Base-by-base conservation (phyloP, 1,140 invertebrate species). In the Anastatus disparis region DNA sequence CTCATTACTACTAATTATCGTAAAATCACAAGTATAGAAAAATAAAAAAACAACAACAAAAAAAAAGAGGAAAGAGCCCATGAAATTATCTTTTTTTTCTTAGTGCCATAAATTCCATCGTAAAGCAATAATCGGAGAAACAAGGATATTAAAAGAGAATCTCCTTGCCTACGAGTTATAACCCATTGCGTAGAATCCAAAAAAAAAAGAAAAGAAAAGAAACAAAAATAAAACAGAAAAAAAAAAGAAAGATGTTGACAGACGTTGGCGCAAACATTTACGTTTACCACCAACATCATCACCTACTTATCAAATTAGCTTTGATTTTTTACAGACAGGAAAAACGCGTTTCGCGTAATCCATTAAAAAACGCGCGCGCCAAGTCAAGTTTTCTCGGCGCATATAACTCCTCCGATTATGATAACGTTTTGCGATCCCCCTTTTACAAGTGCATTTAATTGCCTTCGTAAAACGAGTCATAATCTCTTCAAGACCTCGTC, bases 371-470 rank as follows among this genome's bases (percentile, higher is more conserved):
- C n/a, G n/a, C n/a, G 50, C 24, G 9, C 40, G 13, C 2, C 13
- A 3, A 12, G 2, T 24, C 27, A 12, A 7, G 1, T 29, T 8
- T 29, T 6, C 46, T 15, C 53, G 31, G 15, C 40, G 27, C 27
- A 38, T 35, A n/a, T n/a, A n/a, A 29, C 48, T 29, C 38, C 24
- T 56, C 26, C 55, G 44, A 52, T 61, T 52, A 52, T 48, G 66
- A 68, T 59, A 68, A 52, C 17, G 6, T 3, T 26, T 20, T 44
- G 59, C 44, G 59, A 0, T 1, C n/a, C n/a, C n/a, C n/a, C n/a
- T n/a, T n/a, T n/a, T n/a, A n/a, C n/a, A n/a, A n/a, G 27, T 40
- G 22, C 22, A 24, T 61, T 68, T 68, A 59, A 61, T 68, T 59
- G 42, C 35, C 56, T 20, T 9, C 0, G 56, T 59, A 48, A 56